phyloP scores from a whole-genome alignment of 2,797 vertebrate species.

The Pagetopsis macropterus region DNA sequence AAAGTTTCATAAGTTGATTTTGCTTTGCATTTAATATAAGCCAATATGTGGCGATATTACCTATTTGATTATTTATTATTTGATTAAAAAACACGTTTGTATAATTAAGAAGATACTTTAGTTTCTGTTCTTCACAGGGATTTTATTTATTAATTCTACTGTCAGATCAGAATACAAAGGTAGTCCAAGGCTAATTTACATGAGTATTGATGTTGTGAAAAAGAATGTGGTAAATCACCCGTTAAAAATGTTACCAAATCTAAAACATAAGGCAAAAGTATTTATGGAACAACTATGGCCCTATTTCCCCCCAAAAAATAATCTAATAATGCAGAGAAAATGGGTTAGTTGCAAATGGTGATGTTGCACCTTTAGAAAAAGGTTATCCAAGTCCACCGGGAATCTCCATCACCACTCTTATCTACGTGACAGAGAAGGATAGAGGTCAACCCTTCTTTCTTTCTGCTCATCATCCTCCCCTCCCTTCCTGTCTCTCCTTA shows the following conservation, averaged over 20 bases:
- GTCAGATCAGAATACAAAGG: neutral
- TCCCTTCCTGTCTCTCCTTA: slow-evolving; percentile 61
- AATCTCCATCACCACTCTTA: slow-evolving; percentile 65
- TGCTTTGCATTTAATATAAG: neutral
- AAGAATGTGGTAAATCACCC: neutral
- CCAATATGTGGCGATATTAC: neutral
- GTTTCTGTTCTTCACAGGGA: neutral
- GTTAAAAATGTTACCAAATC: neutral
- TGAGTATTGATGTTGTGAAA: neutral
- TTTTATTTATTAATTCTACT: neutral
- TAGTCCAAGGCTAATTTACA: neutral
- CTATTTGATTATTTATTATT: neutral
- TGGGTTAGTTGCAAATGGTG: neutral
- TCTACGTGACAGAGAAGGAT: slow-evolving; percentile 60
- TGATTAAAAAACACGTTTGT: neutral
- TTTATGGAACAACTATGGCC: neutral
- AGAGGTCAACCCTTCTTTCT: slow-evolving; percentile 62
- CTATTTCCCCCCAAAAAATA: neutral
- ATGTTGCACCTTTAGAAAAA: slow-evolving; percentile 28
- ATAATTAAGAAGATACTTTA: neutral
- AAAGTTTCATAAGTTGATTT: neutral
- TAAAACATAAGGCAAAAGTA: neutral
- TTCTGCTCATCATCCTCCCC: slow-evolving; percentile 40
- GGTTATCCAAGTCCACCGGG: slow-evolving; percentile 53
- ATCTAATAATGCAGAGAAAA: neutral